A percentile compares a stretch with the other conserved stretches of the same genome.
These are phyloP conservation scores for Penaeus monodon DNA, from an alignment of 2,888 invertebrate genomes.

Conservation along the genomic window DNA sequence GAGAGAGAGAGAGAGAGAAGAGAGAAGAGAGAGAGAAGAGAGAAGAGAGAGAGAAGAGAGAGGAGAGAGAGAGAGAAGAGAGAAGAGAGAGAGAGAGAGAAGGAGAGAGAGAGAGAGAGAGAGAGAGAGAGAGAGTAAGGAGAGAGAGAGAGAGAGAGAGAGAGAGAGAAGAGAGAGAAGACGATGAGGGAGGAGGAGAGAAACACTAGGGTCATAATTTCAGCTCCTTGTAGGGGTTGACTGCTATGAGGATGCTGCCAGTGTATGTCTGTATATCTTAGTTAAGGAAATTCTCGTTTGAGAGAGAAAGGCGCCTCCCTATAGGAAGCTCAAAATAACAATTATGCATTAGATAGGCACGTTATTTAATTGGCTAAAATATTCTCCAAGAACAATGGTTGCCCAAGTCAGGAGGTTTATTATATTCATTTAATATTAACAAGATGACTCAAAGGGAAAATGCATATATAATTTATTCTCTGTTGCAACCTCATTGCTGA, in stretches of 20 bases:
- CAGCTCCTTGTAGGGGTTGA: conserved; percentile 93
- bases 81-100: background rate
- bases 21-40: conserved; percentile 6
- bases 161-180: background rate
- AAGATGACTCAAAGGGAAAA: no score
- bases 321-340: conserved; percentile 10
- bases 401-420: no score
- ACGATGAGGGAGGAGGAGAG: background rate
- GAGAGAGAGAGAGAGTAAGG: background rate
- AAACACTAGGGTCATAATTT: conserved; percentile 79
- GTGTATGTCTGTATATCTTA: conserved; percentile 83
- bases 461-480: no score
- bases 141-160: conserved; percentile 1
- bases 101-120: background rate
- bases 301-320: background rate
- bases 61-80: background rate
- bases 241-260: conserved; percentile 91
- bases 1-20: background rate
- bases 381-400: background rate
- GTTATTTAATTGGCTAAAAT: background rate
- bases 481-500: no score
- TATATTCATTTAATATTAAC: no score
- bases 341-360: background rate
- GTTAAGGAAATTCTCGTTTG: conserved; percentile 65
- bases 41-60: conserved; percentile 10